Percentiles rank a stretch among this genome's conserved stretches.
Evolutionary conservation across 2,888 invertebrate genomes (phyloP).

Genomic region (Tinea trinotella): DNA sequence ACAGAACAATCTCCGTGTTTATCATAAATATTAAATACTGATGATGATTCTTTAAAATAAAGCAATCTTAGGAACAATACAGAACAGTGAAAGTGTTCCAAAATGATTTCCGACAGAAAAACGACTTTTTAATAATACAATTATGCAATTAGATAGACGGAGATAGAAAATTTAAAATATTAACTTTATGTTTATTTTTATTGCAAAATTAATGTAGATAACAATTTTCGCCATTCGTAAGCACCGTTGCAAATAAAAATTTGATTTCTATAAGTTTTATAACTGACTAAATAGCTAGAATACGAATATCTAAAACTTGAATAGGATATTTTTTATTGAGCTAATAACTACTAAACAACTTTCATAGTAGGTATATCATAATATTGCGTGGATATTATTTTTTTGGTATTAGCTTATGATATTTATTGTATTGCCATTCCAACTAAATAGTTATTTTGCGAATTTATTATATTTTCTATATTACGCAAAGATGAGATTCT

Average conservation of each 20-base stretch:
- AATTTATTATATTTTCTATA: too few species aligned
- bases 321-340: too few species aligned
- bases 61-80: background rate
- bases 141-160: background rate
- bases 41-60: background rate
- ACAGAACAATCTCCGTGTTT: too few species aligned
- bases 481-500: too few species aligned
- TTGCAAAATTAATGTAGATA: constrained; percentile 20
- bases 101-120: background rate
- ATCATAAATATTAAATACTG: too few species aligned
- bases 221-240: constrained; percentile 18
- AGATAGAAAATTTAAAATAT: constrained; percentile 7
- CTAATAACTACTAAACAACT: too few species aligned
- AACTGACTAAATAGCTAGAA: background rate
- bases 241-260: constrained; percentile 7
- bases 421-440: too few species aligned
- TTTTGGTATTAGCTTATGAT: too few species aligned
- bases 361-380: too few species aligned
- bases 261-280: too few species aligned
- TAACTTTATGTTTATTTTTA: constrained; percentile 8
- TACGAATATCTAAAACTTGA: background rate
- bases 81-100: background rate
- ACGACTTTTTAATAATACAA: background rate
- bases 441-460: too few species aligned
- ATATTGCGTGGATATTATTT: too few species aligned